phyloP scores from a whole-genome alignment of 2,797 vertebrate genomes.

The Crocodylus rhombifer region DNA sequence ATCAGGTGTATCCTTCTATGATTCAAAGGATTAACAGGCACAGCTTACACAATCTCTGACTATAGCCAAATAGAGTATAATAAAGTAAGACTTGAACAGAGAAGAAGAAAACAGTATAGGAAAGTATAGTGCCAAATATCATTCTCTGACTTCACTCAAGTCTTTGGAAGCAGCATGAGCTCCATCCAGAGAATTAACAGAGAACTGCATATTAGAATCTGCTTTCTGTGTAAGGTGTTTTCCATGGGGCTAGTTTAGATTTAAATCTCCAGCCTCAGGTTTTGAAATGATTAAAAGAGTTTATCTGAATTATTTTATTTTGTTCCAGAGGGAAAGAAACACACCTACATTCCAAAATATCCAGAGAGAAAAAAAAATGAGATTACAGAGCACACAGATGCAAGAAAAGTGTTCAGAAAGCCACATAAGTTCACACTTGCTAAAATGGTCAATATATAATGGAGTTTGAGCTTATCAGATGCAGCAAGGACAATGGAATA shows the following conservation, averaged over 20 bases:
- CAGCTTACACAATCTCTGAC: slow-evolving; percentile 52
- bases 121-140: background rate
- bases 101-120: slow-evolving; percentile 54
- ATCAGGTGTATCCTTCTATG: slow-evolving; percentile 28
- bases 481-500: no score
- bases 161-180: slow-evolving; percentile 78
- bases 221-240: background rate
- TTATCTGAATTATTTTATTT: background rate
- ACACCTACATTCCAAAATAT: background rate
- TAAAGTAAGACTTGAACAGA: slow-evolving; percentile 60
- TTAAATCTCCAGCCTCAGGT: background rate
- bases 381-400: background rate
- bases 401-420: background rate
- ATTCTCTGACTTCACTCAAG: background rate
- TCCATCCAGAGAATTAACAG: slow-evolving; percentile 80
- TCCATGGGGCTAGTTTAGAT: background rate
- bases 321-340: background rate
- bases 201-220: slow-evolving; percentile 63
- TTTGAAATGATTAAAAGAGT: slow-evolving; percentile 1
- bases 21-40: slow-evolving; percentile 49
- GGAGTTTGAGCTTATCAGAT: background rate
- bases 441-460: slow-evolving; percentile 16
- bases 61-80: slow-evolving; percentile 52
- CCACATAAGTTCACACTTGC: background rate
- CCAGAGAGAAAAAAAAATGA: background rate